phyloP scores from a whole-genome alignment of 2,797 vertebrate species.

The Characodon lateralis region DNA sequence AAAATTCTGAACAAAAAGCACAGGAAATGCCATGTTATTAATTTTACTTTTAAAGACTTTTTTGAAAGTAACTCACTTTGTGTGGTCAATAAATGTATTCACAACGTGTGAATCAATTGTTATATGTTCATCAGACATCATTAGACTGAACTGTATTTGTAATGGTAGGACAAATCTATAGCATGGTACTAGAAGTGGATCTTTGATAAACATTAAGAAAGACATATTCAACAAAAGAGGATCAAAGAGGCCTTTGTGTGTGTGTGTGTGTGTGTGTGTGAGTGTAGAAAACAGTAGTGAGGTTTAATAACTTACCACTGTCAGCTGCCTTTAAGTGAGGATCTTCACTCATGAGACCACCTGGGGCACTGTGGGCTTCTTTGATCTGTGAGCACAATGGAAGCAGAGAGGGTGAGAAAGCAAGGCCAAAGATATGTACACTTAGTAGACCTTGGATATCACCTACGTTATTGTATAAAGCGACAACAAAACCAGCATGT shows the following conservation, averaged over 20 bases:
- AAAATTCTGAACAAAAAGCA: not conserved
- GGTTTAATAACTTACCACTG: constrained; percentile 69
- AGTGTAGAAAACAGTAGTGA: not conserved
- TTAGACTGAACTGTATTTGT: no score
- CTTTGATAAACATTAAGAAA: constrained; percentile 1
- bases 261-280: not conserved
- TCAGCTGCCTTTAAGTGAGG: constrained; percentile 64
- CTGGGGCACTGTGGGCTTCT: constrained; percentile 44
- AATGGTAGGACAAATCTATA: not conserved
- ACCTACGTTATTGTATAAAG: constrained; percentile 48
- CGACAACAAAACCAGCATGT: constrained; percentile 10
- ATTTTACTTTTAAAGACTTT: not conserved
- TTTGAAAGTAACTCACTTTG: not conserved
- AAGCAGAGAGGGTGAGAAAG: constrained; percentile 62
- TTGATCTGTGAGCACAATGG: constrained; percentile 72
- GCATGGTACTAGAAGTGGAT: not conserved
- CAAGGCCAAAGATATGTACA: constrained; percentile 66
- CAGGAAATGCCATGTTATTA: not conserved
- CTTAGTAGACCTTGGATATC: constrained; percentile 37
- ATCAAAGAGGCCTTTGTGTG: not conserved
- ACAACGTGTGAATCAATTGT: not conserved
- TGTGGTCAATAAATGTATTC: not conserved
- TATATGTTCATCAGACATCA: not conserved
- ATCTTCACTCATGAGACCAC: constrained; percentile 54
- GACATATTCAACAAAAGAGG: not conserved